Evolutionary conservation across 2,797 vertebrate genomes (phyloP).

Genomic region (Ataeniobius toweri): DNA sequence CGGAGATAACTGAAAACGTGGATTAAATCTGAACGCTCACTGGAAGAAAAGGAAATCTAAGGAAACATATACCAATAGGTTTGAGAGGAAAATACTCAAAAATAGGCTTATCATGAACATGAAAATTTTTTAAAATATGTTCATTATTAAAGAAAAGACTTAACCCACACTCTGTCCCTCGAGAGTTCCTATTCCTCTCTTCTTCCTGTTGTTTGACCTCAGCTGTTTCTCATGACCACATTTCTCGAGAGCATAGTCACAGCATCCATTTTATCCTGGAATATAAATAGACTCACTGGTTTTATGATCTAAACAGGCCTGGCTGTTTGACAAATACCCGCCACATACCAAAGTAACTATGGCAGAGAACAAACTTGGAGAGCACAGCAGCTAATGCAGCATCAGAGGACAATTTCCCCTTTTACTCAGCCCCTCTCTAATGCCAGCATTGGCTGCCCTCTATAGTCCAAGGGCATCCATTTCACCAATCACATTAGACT

Average conservation of each 20-base stretch:
- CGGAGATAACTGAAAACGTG: conserved; percentile 14
- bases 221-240: conserved; percentile 72
- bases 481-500: conserved; percentile 70
- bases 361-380: conserved; percentile 31
- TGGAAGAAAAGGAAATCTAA: neutral
- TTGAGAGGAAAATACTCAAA: neutral
- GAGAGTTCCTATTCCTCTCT: conserved; percentile 48
- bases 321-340: conserved; percentile 27
- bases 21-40: conserved; percentile 4
- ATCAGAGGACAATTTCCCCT: conserved; percentile 44
- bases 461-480: conserved; percentile 64
- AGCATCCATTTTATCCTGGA: conserved; percentile 37
- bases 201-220: conserved; percentile 67
- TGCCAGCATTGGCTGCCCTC: conserved; percentile 59
- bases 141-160: conserved; percentile 26
- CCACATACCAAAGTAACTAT: conserved; percentile 33
- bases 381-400: conserved; percentile 13
- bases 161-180: conserved; percentile 28
- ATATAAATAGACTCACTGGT: conserved; percentile 51
- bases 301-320: conserved; percentile 41
- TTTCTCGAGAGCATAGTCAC: conserved; percentile 45
- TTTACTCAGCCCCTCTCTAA: conserved; percentile 44
- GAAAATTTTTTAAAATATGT: conserved; percentile 7
- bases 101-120: no score
- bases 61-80: neutral